Evolutionary conservation across 2,888 invertebrate genomes (phyloP).

Genomic region (Heliconius erato): DNA sequence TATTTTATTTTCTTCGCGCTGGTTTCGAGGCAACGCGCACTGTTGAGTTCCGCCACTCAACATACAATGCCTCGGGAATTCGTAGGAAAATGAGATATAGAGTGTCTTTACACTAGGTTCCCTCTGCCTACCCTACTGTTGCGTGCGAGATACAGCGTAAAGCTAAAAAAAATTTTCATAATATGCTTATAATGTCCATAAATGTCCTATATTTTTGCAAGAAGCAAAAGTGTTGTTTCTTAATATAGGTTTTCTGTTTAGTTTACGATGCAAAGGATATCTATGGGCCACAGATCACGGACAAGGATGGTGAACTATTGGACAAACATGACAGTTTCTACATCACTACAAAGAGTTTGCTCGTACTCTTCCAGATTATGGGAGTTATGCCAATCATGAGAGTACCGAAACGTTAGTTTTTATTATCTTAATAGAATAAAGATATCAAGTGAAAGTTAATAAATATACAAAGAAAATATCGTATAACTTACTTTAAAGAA

Average conservation of each 20-base stretch:
- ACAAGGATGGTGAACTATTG: constrained; percentile 85
- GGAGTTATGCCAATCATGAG: constrained; percentile 91
- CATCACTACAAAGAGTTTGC: constrained; percentile 88
- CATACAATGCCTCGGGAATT: too few species aligned
- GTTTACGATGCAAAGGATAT: constrained; percentile 71
- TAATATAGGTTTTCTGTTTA: constrained; percentile 52
- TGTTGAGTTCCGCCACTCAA: too few species aligned
- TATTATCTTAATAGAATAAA: neutral
- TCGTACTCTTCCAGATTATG: constrained; percentile 91
- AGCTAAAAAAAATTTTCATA: too few species aligned
- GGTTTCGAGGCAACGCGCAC: too few species aligned
- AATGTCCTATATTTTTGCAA: neutral
- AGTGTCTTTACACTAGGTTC: too few species aligned
- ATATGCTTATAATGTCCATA: neutral
- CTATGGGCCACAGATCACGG: constrained; percentile 81
- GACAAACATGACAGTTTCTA: constrained; percentile 90
- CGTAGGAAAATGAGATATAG: too few species aligned
- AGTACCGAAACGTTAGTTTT: constrained; percentile 80
- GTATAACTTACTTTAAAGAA: neutral
- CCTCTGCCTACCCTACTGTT: too few species aligned
- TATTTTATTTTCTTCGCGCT: too few species aligned
- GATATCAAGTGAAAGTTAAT: neutral
- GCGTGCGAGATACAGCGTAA: too few species aligned
- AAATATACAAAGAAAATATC: neutral
- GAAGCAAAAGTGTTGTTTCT: neutral